A percentile compares a stretch with the other conserved stretches of the same genome.
Conservation (phyloP, 2,797 vertebrate genomes). For the Leptoclinus maculatus region DNA sequence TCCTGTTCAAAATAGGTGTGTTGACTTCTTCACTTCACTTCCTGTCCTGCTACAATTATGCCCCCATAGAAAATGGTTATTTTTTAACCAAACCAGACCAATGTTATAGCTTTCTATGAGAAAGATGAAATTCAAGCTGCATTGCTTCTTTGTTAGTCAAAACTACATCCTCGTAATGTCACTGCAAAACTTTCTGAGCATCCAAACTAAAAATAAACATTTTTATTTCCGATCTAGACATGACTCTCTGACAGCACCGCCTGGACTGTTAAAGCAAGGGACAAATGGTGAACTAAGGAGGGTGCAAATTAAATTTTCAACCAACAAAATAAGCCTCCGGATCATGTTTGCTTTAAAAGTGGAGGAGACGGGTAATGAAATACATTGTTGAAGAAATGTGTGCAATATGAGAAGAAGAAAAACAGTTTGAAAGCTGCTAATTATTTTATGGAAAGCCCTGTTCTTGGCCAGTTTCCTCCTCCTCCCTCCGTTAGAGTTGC, state of each 20-base stretch:
- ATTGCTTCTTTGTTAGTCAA: background rate
- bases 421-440: conserved; percentile 63
- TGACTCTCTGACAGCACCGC: background rate
- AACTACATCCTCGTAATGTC: conserved; percentile 16
- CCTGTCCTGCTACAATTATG: background rate
- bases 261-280: background rate
- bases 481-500: conserved; percentile 22
- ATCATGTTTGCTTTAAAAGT: conserved; percentile 54
- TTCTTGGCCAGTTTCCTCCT: conserved; percentile 39
- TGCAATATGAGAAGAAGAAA: conserved; percentile 45
- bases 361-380: conserved; percentile 39
- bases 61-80: background rate
- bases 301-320: conserved; percentile 51
- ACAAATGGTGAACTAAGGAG: conserved; percentile 12
- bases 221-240: conserved; percentile 19
- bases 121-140: background rate
- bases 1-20: too few relatives aligned
- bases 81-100: background rate
- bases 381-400: conserved; percentile 40
- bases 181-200: background rate
- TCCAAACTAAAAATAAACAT: background rate
- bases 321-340: conserved; percentile 17
- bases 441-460: conserved; percentile 69
- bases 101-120: background rate
- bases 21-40: too few relatives aligned